These are phyloP conservation scores for Meandrusa payeni DNA, from an alignment of 2,888 invertebrate genomes.

Conservation along the genomic window DNA sequence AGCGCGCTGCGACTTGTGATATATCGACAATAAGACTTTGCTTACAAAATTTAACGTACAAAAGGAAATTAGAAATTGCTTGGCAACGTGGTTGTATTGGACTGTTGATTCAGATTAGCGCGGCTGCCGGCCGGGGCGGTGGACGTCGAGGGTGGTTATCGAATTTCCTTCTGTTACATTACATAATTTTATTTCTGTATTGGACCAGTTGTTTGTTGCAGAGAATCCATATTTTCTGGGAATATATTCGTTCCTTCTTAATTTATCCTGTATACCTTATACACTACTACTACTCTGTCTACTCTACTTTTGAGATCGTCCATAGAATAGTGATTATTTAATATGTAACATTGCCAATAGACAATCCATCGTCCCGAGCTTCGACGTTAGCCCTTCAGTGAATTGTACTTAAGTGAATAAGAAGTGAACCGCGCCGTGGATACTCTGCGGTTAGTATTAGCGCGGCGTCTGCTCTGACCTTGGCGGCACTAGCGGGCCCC, in stretches of 20 bases:
- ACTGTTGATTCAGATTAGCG: neutral
- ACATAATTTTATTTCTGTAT: too few relatives aligned
- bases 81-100: constrained; percentile 33
- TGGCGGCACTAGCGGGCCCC: neutral
- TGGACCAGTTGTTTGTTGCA: too few relatives aligned
- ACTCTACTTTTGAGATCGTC: too few relatives aligned
- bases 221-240: too few relatives aligned
- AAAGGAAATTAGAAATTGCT: constrained; percentile 40
- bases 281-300: too few relatives aligned
- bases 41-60: constrained; percentile 37
- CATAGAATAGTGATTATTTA: too few relatives aligned
- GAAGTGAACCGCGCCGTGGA: neutral
- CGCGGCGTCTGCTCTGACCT: neutral
- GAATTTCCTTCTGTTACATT: too few relatives aligned
- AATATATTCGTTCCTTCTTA: too few relatives aligned
- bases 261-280: too few relatives aligned
- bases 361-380: constrained; percentile 2
- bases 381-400: neutral
- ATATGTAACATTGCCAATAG: too few relatives aligned
- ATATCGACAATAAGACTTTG: constrained; percentile 66
- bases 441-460: neutral
- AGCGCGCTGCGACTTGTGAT: constrained; percentile 52
- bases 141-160: too few relatives aligned
- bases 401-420: constrained; percentile 17
- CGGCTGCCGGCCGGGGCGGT: neutral